phyloP scores from a whole-genome alignment of 2,888 invertebrate genomes.

The Cheilosia vernalis region DNA sequence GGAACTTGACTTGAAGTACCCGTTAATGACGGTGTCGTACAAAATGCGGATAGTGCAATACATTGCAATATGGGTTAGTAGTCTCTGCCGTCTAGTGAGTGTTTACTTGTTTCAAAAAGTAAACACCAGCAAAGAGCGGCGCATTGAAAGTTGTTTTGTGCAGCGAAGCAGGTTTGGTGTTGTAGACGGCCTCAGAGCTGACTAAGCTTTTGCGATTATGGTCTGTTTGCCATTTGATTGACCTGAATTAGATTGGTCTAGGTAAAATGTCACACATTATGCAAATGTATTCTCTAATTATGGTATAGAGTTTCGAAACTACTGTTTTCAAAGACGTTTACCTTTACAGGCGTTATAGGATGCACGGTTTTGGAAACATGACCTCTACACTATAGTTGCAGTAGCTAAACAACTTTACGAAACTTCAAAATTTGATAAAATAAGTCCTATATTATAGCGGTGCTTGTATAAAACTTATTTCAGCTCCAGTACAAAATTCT shows the following conservation, averaged over 20 bases:
- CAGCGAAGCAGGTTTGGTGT: constrained; percentile 8
- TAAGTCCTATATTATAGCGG: too few relatives aligned
- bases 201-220: constrained; percentile 10
- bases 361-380: too few relatives aligned
- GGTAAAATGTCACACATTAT: not conserved
- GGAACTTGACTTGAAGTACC: constrained; percentile 1
- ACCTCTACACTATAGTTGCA: too few relatives aligned
- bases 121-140: constrained; percentile 6
- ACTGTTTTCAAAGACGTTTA: too few relatives aligned
- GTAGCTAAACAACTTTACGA: too few relatives aligned
- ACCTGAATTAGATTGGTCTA: constrained; percentile 13
- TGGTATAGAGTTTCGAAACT: not conserved
- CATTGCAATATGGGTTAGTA: constrained; percentile 55
- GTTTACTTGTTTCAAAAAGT: constrained; percentile 14
- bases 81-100: not conserved
- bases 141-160: constrained; percentile 39
- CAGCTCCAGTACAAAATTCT: too few relatives aligned
- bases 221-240: constrained; percentile 8
- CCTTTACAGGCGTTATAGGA: too few relatives aligned
- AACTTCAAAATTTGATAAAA: too few relatives aligned
- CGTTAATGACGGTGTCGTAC: constrained; percentile 10
- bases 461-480: too few relatives aligned
- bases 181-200: not conserved
- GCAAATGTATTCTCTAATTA: not conserved
- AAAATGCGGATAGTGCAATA: constrained; percentile 10